Evolutionary conservation across 2,888 invertebrate species (phyloP), one percentile per base, ranked within the genome.

Genomic region (Amiota communis): DNA sequence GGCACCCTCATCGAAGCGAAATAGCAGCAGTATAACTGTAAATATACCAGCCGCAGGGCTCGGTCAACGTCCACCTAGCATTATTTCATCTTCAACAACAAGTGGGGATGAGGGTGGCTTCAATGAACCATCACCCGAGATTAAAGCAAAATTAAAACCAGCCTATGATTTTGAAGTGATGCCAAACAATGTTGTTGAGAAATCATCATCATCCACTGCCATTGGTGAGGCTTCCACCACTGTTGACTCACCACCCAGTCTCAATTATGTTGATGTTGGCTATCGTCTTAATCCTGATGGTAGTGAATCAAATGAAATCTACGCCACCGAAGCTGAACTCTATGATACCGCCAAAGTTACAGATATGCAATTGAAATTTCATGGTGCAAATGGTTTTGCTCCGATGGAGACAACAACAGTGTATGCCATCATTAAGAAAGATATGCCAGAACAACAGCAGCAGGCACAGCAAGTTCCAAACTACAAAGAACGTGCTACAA

Each of bases 51-150:
- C 93, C 13, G 92, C 93, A 20, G 93, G 93, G 46, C 84, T 93
- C 78, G 92, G 93, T 81, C 93, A 91, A 74, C 92, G 91, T 78
- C 93, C 92, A 82, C 91, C 94, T 13, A 94, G 94, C 77, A 92
- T 94, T 75, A 92, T 94, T 69, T 94, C 94, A 81, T 91, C 91
- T 79, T 78, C 83, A n/a, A 92, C 92, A 79, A 77, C 84, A 53
- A 88, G 87, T 67, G 92, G 92, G 23, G 94, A 94, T 88, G 94
- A 94, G 81, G 93, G 93, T 71, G 93, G 94, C 69, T 93, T 93
- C 90, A 93, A 94, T 89, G 94, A 94, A 89, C 93, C 93, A 36
- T 93, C 92, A 76, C 93, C 93, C 15, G 93, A 93, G 88, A 92
- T 94, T 82, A 93, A 93, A 88, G 93, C 93, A 76, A 91, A 92